Evolutionary conservation across 2,113 vertebrate genomes (phyloP), one percentile per base, ranked within the genome.

Genomic region (Pterophyllum scalare): DNA sequence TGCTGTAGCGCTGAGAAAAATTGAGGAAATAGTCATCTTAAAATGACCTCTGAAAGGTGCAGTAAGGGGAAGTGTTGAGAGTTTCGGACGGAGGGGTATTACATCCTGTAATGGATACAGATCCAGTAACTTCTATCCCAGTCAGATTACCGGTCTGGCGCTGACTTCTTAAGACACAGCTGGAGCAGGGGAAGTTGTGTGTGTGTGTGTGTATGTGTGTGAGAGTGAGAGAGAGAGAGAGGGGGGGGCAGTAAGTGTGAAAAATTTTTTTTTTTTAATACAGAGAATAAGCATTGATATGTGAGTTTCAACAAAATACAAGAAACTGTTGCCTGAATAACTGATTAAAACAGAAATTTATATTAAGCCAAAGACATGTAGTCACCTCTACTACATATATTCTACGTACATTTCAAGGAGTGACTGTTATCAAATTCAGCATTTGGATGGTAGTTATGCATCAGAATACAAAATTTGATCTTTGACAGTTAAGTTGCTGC

Each of bases 91-190:
- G 75, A 74, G 35, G 79, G 81, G 83, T 85, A 81, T 91, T 85
- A 91, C 83, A 89, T 95, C 91, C 93, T 90, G 92, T 92, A 90
- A 93, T 88, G 77, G 89, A 94, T 94, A 87, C 91, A 83, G 83
- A 91, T 92, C 89, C 88, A 79, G 90, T 93, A 82, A 94, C 88
- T 84, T 90, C 85, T 84, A 72, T 87, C 72, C 85, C 91, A 89
- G 80, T 89, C 79, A 89, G 91, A 94, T 94, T 94, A 93, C 89
- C 85, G 77, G 81, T 87, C 79, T 91, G 90, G 88, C 89, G 38
- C 75, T 72, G 81, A 90, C 90, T 93, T 90, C 88, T 91, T 89
- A 93, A 91, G 84, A 82, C 84, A 87, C 89, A 94, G 89, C 91
- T 93, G 92, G 80, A 88, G 86, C 75, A 85, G 82, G 58, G 76